Conservation (phyloP, 2,888 invertebrate species). For the Pandemis corylana region DNA sequence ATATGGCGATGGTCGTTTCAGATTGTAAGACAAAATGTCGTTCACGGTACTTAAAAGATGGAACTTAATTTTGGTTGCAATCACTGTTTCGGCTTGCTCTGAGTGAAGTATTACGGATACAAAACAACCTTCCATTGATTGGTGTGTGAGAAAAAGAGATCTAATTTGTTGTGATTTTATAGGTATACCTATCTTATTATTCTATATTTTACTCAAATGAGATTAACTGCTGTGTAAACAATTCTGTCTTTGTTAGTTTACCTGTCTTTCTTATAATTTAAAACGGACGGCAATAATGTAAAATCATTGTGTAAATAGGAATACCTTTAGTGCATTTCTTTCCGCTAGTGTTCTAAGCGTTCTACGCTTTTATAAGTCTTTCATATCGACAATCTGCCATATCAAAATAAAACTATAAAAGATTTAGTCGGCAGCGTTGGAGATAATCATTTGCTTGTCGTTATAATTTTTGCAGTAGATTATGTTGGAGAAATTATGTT, state of each 20-base stretch:
- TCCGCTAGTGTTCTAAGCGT: conserved; percentile 68
- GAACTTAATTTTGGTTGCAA: conserved; percentile 72
- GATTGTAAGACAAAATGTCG: conserved; percentile 68
- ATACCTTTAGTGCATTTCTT: conserved; percentile 77
- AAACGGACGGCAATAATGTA: conserved; percentile 63
- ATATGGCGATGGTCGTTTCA: conserved; percentile 82
- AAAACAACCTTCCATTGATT: conserved; percentile 29
- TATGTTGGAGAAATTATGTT: conserved; percentile 59
- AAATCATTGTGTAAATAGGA: conserved; percentile 71
- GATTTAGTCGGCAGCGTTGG: conserved; percentile 71
- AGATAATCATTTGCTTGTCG: conserved; percentile 68
- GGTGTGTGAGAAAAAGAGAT: conserved; percentile 66
- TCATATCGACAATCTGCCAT: conserved; percentile 89
- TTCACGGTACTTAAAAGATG: conserved; percentile 77
- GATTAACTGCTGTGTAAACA: conserved; percentile 72
- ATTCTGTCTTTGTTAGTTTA: conserved; percentile 66
- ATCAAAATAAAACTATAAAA: conserved; percentile 85
- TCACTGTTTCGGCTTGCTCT: conserved; percentile 51
- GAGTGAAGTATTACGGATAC: conserved; percentile 20
- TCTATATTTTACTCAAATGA: conserved; percentile 76
- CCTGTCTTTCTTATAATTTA: conserved; percentile 57
- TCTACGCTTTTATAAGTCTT: conserved; percentile 76
- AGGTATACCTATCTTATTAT: conserved; percentile 60
- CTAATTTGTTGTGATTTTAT: conserved; percentile 79
- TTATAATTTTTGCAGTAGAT: conserved; percentile 43